Conservation (phyloP, 2,113 vertebrate species). For the Apodemus speciosus region DNA sequence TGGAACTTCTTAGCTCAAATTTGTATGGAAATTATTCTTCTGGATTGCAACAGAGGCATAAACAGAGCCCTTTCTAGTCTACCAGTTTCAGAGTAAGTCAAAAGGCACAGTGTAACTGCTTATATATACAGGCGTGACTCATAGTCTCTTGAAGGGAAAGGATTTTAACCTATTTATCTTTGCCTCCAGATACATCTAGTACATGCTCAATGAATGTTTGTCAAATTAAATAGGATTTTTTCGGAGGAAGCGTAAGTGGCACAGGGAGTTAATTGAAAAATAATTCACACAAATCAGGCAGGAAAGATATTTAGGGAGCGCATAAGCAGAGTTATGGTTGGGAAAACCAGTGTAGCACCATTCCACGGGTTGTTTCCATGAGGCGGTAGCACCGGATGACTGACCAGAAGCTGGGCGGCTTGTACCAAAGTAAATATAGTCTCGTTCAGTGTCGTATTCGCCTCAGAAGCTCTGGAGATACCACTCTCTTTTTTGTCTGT, state of each 20-base stretch:
- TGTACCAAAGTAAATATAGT: not conserved
- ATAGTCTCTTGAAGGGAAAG: slow-evolving; percentile 21
- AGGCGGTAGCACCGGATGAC: not conserved
- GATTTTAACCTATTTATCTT: not conserved
- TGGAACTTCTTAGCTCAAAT: slow-evolving; percentile 50
- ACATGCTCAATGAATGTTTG: slow-evolving; percentile 31
- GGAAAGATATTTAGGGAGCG: not conserved
- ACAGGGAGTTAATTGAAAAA: slow-evolving; percentile 12
- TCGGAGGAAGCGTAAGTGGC: not conserved
- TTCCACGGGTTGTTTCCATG: not conserved
- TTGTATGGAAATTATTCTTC: slow-evolving; percentile 59
- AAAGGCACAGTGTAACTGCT: not conserved
- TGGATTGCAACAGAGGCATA: not conserved
- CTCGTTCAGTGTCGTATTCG: rapidly evolving
- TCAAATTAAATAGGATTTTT: slow-evolving; percentile 50
- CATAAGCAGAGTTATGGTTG: not conserved
- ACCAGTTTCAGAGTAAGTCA: not conserved
- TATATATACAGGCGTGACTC: not conserved
- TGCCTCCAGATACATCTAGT: slow-evolving; percentile 4
- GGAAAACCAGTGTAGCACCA: not conserved
- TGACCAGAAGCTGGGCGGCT: not conserved
- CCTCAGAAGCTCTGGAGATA: not conserved
- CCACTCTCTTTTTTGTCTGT: not conserved
- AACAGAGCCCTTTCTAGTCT: slow-evolving; percentile 41
- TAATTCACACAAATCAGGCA: not conserved